Percentiles rank a stretch among this genome's conserved stretches.
Conservation (phyloP, 2,797 vertebrate genomes). For the Odontamblyopus rebecca region DNA sequence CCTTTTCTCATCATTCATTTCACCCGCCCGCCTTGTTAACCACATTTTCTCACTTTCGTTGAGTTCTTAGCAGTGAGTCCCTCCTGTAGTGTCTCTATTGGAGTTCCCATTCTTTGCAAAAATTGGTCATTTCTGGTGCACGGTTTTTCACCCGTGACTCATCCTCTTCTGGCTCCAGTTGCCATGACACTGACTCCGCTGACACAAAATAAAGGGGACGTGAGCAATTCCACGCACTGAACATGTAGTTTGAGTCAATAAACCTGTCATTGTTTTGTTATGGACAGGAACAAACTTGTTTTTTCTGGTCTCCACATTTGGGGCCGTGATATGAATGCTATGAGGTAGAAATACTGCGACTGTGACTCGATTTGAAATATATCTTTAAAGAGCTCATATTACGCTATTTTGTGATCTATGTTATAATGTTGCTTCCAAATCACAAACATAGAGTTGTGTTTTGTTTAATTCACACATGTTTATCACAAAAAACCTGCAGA, state of each 20-base stretch:
- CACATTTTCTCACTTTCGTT: background rate
- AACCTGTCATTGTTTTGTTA: constrained; percentile 15
- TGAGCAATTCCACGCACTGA: constrained; percentile 49
- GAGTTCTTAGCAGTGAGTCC: background rate
- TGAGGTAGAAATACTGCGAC: no score
- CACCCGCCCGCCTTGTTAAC: no score
- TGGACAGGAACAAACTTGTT: background rate
- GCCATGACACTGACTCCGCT: constrained; percentile 59
- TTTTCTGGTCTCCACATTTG: background rate
- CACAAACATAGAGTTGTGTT: no score
- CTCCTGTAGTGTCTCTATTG: background rate
- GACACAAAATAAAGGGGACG: constrained; percentile 21
- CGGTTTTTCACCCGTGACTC: constrained; percentile 47
- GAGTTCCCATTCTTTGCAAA: constrained; percentile 24
- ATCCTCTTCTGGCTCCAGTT: constrained; percentile 52
- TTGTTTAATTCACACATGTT: no score
- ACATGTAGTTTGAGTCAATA: constrained; percentile 37
- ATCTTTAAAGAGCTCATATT: no score
- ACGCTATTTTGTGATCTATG: no score
- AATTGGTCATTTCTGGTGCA: constrained; percentile 35
- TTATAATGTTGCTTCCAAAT: no score
- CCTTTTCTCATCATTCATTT: background rate
- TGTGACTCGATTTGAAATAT: no score
- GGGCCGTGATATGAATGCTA: constrained; percentile 30
- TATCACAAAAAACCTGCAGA: no score